A percentile compares a stretch with the other conserved stretches of the same genome.
Conservation (phyloP, 2,888 invertebrate species). For the Nudaria mundana region DNA sequence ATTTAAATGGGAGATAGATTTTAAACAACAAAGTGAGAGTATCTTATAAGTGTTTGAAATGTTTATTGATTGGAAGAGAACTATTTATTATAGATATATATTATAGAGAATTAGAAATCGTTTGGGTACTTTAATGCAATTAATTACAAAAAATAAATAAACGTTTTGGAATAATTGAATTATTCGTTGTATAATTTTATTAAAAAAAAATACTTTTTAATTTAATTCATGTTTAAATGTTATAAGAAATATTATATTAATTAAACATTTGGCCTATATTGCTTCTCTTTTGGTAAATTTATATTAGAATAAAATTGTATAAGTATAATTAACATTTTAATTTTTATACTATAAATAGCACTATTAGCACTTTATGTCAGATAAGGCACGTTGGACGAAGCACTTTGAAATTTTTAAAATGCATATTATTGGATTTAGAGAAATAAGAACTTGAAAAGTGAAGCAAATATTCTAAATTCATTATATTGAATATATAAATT, state of each 20-base stretch:
- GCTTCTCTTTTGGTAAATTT: conserved; percentile 32
- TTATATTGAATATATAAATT: conserved; percentile 52
- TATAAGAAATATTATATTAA: conserved; percentile 34
- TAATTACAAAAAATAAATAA: conserved; percentile 45
- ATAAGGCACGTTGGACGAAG: conserved; percentile 40
- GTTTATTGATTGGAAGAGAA: conserved; percentile 28
- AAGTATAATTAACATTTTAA: conserved; percentile 17
- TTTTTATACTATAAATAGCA: conserved; percentile 32
- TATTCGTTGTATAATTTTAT: conserved; percentile 32
- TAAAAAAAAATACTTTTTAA: conserved; percentile 32
- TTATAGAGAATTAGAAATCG: conserved; percentile 36
- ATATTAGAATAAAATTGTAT: conserved; percentile 29
- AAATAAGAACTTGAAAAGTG: conserved; percentile 46
- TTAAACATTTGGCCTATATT: conserved; percentile 55
- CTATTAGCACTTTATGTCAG: conserved; percentile 42
- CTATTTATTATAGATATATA: conserved; percentile 39
- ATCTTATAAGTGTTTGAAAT: conserved; percentile 34
- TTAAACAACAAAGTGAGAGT: conserved; percentile 45
- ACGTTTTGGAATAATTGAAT: conserved; percentile 39
- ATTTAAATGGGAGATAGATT: conserved; percentile 22
- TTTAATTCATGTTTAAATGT: conserved; percentile 38
- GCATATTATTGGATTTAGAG: conserved; percentile 34
- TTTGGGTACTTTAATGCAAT: conserved; percentile 37
- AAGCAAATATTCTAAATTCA: conserved; percentile 78
- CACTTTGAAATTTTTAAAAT: conserved; percentile 29